Evolutionary conservation across 1,140 invertebrate species (phyloP).

Genomic region (Mycetomoellerius zeteki): DNA sequence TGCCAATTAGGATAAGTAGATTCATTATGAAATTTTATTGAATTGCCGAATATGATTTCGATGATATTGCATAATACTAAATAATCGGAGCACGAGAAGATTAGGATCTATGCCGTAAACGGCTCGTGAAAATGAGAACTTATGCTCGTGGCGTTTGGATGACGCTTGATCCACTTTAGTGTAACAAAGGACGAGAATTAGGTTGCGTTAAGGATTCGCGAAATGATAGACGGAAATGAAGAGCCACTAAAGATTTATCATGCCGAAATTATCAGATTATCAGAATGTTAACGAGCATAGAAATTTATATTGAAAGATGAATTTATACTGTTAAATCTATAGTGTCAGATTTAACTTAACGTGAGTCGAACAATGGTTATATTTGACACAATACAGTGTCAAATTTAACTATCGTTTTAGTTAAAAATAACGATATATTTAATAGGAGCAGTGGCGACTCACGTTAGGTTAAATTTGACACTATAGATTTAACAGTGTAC

Average conservation of each 20-base stretch:
- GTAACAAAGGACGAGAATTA: slow-evolving; percentile 14
- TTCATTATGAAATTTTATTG: neutral
- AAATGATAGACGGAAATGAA: neutral
- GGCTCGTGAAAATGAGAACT: slow-evolving; percentile 1
- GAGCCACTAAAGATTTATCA: neutral
- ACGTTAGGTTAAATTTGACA: too few species aligned
- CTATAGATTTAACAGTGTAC: too few species aligned
- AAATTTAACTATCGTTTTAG: too few species aligned
- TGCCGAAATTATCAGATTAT: neutral
- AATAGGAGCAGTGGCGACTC: too few species aligned
- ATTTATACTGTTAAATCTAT: too few species aligned
- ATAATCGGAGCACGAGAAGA: neutral
- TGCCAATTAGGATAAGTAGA: neutral
- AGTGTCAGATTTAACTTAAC: too few species aligned
- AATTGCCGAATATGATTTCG: neutral
- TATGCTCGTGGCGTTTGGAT: neutral
- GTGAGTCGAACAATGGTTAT: too few species aligned
- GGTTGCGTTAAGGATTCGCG: neutral
- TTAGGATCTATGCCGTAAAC: slow-evolving; percentile 5
- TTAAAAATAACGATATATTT: too few species aligned
- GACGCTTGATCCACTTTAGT: slow-evolving; percentile 11
- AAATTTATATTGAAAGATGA: neutral
- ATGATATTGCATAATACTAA: neutral
- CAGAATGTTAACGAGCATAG: neutral
- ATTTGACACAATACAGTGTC: too few species aligned